These are phyloP conservation scores for Epinephelus coioides DNA, from an alignment of 2,797 vertebrate species.

Conservation along the genomic window DNA sequence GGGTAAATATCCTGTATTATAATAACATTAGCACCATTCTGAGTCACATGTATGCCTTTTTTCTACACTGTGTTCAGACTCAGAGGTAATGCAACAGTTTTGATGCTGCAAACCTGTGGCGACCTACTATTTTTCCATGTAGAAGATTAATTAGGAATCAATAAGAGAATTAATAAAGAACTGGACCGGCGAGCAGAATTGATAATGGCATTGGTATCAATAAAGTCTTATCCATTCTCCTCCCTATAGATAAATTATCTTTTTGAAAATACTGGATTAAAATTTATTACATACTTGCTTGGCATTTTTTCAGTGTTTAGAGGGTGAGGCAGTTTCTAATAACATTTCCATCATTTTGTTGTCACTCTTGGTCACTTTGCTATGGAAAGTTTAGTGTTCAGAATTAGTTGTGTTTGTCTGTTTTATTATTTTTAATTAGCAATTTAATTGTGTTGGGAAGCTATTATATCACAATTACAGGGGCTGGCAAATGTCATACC, in stretches of 20 bases:
- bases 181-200: no score
- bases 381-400: neutral
- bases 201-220: no score
- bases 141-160: no score
- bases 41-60: no score
- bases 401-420: neutral
- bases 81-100: no score
- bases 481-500: neutral
- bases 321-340: neutral
- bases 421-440: neutral
- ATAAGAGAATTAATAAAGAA: no score
- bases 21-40: no score
- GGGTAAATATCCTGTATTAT: no score
- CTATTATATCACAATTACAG: neutral
- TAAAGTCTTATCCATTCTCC: no score
- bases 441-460: neutral
- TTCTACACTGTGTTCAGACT: no score
- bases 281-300: neutral
- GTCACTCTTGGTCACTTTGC: neutral
- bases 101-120: no score
- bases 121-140: no score
- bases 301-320: conserved; percentile 7
- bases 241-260: neutral
- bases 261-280: conserved; percentile 1
- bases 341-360: neutral